Evolutionary conservation across 2,888 invertebrate genomes (phyloP).

Genomic region (Agrypnus murinus): DNA sequence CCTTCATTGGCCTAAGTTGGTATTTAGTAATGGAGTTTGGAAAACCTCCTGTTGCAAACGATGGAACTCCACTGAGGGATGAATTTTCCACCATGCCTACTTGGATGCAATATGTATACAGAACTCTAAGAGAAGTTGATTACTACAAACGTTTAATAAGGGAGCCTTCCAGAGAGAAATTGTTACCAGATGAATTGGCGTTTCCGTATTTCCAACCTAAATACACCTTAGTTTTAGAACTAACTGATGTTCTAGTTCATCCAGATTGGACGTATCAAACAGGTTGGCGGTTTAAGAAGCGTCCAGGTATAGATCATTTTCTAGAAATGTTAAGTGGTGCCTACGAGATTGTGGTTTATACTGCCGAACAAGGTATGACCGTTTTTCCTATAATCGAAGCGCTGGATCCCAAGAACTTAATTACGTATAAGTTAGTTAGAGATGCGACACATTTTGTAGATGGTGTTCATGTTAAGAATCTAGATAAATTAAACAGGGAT

Average conservation of each 20-base stretch:
- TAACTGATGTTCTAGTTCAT: slow-evolving; percentile 96
- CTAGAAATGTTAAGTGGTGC: slow-evolving; percentile 78
- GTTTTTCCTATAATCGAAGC: slow-evolving; percentile 96
- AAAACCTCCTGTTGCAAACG: slow-evolving; percentile 80
- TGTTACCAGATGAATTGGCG: slow-evolving; percentile 93
- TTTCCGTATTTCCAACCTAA: slow-evolving; percentile 95
- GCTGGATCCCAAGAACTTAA: slow-evolving; percentile 90
- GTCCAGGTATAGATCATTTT: slow-evolving; percentile 96
- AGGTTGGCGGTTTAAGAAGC: slow-evolving; percentile 98
- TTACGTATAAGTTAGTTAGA: slow-evolving; percentile 93
- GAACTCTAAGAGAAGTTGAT: slow-evolving; percentile 72
- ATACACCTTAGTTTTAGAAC: slow-evolving; percentile 95
- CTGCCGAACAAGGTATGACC: slow-evolving; percentile 96
- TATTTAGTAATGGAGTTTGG: slow-evolving; percentile 82
- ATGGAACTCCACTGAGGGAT: slow-evolving; percentile 83
- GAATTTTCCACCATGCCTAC: slow-evolving; percentile 82
- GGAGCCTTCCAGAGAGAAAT: slow-evolving; percentile 94
- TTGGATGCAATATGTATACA: slow-evolving; percentile 80
- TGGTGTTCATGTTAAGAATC: slow-evolving; percentile 95
- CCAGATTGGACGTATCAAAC: slow-evolving; percentile 99
- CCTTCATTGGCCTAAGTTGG: slow-evolving; percentile 74
- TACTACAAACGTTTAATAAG: slow-evolving; percentile 79
- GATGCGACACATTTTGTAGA: slow-evolving; percentile 97
- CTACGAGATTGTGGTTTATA: slow-evolving; percentile 97
- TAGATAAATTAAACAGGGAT: slow-evolving; percentile 89